phyloP scores from a whole-genome alignment of 2,888 invertebrate species.

The Zele albiditarsus region DNA sequence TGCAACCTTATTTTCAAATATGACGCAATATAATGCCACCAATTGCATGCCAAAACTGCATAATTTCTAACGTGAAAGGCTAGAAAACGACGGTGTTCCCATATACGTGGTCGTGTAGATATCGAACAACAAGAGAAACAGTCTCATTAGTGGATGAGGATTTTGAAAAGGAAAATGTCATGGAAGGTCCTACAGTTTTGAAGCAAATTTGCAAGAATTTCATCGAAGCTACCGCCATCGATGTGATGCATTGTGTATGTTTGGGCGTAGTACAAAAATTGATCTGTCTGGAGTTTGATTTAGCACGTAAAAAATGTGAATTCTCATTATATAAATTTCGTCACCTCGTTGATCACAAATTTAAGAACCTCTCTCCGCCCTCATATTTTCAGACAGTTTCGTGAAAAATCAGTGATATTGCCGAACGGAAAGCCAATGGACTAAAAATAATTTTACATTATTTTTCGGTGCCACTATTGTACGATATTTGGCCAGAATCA shows the following conservation, averaged over 20 bases:
- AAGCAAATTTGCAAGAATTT: conserved; percentile 41
- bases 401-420: conserved; percentile 37
- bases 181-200: conserved; percentile 47
- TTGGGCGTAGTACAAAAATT: conserved; percentile 45
- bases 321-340: conserved; percentile 40
- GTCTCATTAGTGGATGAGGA: conserved; percentile 19
- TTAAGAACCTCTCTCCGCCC: conserved; percentile 44
- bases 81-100: conserved; percentile 35
- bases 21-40: conserved; percentile 42
- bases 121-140: conserved; percentile 33
- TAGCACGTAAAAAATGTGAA: neutral
- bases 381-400: conserved; percentile 44
- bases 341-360: conserved; percentile 37
- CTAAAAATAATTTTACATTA: conserved; percentile 49
- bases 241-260: conserved; percentile 50
- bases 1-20: conserved; percentile 42
- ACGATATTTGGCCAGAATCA: conserved; percentile 42
- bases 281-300: conserved; percentile 44
- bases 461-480: conserved; percentile 49
- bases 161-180: conserved; percentile 21
- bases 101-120: conserved; percentile 18
- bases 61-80: conserved; percentile 14
- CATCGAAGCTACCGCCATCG: conserved; percentile 43
- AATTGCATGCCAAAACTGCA: conserved; percentile 44
- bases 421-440: conserved; percentile 52